Evolutionary conservation across 1,140 invertebrate genomes (phyloP), one percentile per base, ranked within the genome.

Genomic region (Apis laboriosa): DNA sequence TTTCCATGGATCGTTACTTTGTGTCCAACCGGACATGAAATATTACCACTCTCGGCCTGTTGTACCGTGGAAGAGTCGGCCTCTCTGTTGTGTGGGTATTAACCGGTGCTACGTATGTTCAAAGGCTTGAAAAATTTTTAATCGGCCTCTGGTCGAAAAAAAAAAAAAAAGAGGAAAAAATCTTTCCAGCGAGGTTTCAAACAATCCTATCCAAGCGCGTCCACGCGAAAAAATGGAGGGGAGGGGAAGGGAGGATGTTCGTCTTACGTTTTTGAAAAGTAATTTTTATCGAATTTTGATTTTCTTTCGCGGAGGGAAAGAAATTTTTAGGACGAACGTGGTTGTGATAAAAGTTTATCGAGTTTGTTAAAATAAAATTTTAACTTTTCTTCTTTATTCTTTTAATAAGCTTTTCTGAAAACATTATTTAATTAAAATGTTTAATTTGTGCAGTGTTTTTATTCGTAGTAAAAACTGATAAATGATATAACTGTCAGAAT

Each of bases 1-100:
- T 43, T 78, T 78, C 21, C 64, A 68, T 53, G 19, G 34, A 5
- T 9, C 76, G 64, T 71, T 79, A 72, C 24, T 49, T 72, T n/a
- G 28, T 55, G 17, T 66, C 51, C 15, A 34, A 43, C 28, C 2
- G 51, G 61, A 43, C 76, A 21, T 70, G 77, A 78, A 60, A 78
- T 78, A 78, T 70, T 70, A 21, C 17, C 17, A 43, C n/a, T 43
- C 11, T 17, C 7, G n/a, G 66, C 15, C 15, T 60, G n/a, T 78
- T 43, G 74, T 12, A 7, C n/a, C 24, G 15, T 11, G 34, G 3
- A 28, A 43, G 17, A 21, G 9, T 43, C 49, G 0, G 9, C 34
- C 34, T 7, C 34, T 43, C 34, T 4, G 21, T 3, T 17, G 3
- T 19, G 19, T 4, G 9, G 12, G n/a, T 76, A 77, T 77, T 77